Evolutionary conservation across 2,888 invertebrate species (phyloP).

Genomic region (Tetrapedia diversipes): DNA sequence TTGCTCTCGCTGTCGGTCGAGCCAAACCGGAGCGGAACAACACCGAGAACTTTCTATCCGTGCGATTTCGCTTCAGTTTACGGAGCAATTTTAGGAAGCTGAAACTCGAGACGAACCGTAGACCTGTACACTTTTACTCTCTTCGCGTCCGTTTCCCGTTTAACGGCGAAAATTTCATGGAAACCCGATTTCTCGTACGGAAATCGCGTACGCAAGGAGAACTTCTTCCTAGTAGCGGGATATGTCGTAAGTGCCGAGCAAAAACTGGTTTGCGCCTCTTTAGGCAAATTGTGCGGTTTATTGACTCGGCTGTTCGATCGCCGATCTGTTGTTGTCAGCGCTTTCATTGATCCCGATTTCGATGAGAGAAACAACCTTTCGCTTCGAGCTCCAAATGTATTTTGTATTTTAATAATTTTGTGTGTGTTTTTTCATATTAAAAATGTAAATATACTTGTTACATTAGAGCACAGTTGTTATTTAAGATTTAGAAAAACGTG

Average conservation of each 20-base stretch:
- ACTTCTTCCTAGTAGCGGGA: conserved; percentile 12
- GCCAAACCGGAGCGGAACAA: background rate
- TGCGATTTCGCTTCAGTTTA: background rate
- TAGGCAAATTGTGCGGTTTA: background rate
- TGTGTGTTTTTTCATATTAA: too few relatives aligned
- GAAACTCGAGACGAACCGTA: background rate
- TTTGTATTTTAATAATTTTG: too few relatives aligned
- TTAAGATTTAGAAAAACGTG: too few relatives aligned
- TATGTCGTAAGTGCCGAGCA: background rate
- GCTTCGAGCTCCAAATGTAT: too few relatives aligned
- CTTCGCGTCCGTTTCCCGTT: background rate
- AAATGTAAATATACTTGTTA: too few relatives aligned
- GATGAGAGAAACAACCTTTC: too few relatives aligned
- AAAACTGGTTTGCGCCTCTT: conserved; percentile 20
- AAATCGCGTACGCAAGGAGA: background rate
- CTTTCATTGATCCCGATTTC: too few relatives aligned
- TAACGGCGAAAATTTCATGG: background rate
- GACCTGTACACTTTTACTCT: background rate
- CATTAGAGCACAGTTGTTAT: too few relatives aligned
- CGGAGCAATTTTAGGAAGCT: background rate
- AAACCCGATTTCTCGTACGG: background rate
- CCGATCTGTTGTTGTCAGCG: background rate
- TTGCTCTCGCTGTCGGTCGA: background rate
- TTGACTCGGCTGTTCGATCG: background rate
- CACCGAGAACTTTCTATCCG: conserved; percentile 14